phyloP scores from a whole-genome alignment of 2,797 vertebrate genomes.

The Myoxocephalus aenaeus region DNA sequence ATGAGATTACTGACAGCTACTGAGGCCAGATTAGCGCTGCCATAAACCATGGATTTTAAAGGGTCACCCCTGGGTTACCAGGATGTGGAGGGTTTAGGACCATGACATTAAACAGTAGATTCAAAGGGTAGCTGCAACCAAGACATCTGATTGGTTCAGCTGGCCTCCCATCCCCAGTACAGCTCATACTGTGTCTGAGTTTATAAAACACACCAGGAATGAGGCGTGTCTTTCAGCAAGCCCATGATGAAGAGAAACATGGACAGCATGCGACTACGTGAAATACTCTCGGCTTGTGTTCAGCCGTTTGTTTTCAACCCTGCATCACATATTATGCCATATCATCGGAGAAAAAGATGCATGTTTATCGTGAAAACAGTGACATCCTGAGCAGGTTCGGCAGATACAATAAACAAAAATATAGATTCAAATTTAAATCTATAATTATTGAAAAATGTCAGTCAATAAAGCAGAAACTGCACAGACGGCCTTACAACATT shows the following conservation, averaged over 20 bases:
- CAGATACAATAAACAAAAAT: not conserved
- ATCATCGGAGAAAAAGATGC: not conserved
- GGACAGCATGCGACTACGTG: not conserved
- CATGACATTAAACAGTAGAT: constrained; percentile 10
- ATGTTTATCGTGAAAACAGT: not conserved
- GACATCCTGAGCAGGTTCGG: not conserved
- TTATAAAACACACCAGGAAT: constrained; percentile 2
- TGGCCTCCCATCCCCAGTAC: not conserved
- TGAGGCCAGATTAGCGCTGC: constrained; percentile 70
- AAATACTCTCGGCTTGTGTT: not conserved
- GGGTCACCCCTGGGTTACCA: constrained; percentile 57
- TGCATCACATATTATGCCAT: not conserved
- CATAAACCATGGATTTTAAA: constrained; percentile 59
- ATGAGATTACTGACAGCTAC: constrained; percentile 71
- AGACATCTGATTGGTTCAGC: constrained; percentile 10
- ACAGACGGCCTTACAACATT: not conserved
- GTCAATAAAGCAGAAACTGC: not conserved
- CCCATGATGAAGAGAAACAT: not conserved
- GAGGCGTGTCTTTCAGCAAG: not conserved
- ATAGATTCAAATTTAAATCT: not conserved
- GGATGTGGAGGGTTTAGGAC: constrained; percentile 35
- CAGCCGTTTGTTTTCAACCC: not conserved
- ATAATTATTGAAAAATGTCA: not conserved
- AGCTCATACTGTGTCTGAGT: not conserved
- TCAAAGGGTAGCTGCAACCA: constrained; percentile 10